Conservation (phyloP, 2,797 vertebrate species). For the Peromyscus melanophrys region DNA sequence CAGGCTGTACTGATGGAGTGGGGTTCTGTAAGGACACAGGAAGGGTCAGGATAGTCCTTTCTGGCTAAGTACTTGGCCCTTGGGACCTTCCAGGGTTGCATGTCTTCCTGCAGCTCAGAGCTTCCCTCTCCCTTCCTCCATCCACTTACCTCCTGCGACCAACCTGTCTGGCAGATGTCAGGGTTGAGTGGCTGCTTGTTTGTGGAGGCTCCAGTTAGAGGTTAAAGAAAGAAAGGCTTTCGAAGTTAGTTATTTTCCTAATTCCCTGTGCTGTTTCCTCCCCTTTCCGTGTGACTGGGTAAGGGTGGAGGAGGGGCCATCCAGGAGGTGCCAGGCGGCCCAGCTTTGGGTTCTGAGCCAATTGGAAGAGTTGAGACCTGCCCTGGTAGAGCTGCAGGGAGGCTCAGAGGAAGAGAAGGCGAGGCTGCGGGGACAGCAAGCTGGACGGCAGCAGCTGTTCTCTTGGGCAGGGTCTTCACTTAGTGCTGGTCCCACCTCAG, state of each 20-base stretch:
- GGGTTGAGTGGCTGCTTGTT: not conserved
- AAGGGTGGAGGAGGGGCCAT: not conserved
- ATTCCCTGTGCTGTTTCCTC: not conserved
- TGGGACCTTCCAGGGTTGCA: not conserved
- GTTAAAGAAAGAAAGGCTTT: not conserved
- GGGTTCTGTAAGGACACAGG: not conserved
- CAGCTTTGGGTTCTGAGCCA: not conserved
- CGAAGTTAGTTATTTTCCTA: constrained; percentile 12
- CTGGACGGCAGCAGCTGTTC: not conserved
- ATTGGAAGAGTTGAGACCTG: not conserved
- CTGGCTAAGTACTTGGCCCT: not conserved
- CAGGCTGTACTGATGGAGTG: not conserved
- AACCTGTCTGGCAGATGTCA: not conserved
- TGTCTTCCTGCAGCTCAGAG: not conserved
- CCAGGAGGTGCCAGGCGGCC: not conserved
- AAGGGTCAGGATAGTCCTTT: not conserved
- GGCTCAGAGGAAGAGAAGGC: not conserved
- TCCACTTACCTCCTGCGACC: not conserved
- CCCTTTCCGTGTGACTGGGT: rapidly evolving
- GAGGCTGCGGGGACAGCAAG: not conserved
- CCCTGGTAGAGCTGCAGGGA: not conserved
- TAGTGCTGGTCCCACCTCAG: not conserved
- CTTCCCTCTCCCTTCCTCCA: not conserved
- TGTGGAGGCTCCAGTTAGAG: not conserved
- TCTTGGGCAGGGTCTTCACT: not conserved